Evolutionary conservation across 1,140 invertebrate species (phyloP).

Genomic region (Ridgeia piscesae): DNA sequence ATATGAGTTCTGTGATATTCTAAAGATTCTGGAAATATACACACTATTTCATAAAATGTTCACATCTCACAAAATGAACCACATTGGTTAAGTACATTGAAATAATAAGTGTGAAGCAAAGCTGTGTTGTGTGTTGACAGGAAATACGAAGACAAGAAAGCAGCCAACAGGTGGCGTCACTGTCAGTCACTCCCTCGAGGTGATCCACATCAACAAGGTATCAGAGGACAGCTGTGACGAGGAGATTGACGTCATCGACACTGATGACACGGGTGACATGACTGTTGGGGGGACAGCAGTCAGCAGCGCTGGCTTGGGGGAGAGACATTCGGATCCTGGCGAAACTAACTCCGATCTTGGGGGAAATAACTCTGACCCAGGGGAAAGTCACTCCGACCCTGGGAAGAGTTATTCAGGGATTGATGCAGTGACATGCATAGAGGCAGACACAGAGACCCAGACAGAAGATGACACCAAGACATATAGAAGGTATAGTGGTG

Average conservation of each 20-base stretch:
- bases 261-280: slow-evolving; percentile 40
- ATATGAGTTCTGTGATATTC: not conserved
- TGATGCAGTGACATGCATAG: not conserved
- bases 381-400: slow-evolving; percentile 29
- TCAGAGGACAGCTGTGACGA: slow-evolving; percentile 34
- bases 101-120: no score
- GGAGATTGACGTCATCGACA: slow-evolving; percentile 48
- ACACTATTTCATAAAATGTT: no score
- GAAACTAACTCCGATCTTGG: slow-evolving; percentile 22
- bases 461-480: not conserved
- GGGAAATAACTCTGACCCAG: slow-evolving; percentile 24
- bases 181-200: not conserved
- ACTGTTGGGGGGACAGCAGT: slow-evolving; percentile 41
- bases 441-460: not conserved
- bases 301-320: slow-evolving; percentile 47
- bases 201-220: not conserved
- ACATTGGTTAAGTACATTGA: no score
- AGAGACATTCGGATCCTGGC: slow-evolving; percentile 42
- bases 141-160: not conserved
- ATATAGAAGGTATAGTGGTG: not conserved
- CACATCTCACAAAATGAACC: no score
- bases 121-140: not conserved
- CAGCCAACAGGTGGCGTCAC: not conserved
- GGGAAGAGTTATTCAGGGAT: slow-evolving; percentile 27
- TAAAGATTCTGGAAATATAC: no score